Evolutionary conservation across 2,113 vertebrate species (phyloP).

Genomic region (Columba livia): DNA sequence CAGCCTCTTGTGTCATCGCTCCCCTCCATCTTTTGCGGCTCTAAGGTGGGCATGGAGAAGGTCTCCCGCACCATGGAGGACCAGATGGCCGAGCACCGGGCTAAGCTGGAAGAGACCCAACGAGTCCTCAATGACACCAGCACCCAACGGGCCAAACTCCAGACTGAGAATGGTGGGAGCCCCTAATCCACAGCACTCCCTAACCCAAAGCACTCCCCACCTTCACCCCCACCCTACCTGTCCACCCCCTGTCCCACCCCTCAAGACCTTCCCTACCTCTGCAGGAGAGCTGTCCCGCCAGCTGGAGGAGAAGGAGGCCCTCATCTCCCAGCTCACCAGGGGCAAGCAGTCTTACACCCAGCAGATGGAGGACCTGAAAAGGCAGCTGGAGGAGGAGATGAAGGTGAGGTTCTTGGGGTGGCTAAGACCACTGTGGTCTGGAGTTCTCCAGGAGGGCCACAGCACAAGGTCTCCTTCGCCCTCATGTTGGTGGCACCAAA

Average conservation of each 20-base stretch:
- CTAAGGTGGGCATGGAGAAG: slow-evolving; percentile 75
- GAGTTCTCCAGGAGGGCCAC: no score
- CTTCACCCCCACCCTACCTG: no score
- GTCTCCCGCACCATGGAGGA: slow-evolving; percentile 85
- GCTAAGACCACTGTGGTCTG: no score
- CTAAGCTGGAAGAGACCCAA: slow-evolving; percentile 82
- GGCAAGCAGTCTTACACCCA: slow-evolving; percentile 79
- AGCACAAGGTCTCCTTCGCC: no score
- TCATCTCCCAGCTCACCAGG: slow-evolving; percentile 85
- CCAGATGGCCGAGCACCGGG: slow-evolving; percentile 83
- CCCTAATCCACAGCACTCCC: no score
- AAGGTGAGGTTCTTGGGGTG: slow-evolving; percentile 63
- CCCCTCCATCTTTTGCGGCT: no score
- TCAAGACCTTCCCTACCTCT: no score
- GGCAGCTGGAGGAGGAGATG: slow-evolving; percentile 83
- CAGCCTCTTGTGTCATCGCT: no score
- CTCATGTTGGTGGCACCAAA: no score
- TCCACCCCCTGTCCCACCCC: background rate
- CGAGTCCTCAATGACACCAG: slow-evolving; percentile 78
- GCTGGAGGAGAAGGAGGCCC: slow-evolving; percentile 83
- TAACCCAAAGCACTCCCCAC: no score
- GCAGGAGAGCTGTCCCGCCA: slow-evolving; percentile 75
- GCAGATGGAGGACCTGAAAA: slow-evolving; percentile 85
- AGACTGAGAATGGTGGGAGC: slow-evolving; percentile 83
- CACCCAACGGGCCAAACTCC: slow-evolving; percentile 83